Percentiles rank a stretch among this genome's conserved stretches.
phyloP scores from a whole-genome alignment of 2,113 vertebrate genomes.

The Brachirus orientalis region DNA sequence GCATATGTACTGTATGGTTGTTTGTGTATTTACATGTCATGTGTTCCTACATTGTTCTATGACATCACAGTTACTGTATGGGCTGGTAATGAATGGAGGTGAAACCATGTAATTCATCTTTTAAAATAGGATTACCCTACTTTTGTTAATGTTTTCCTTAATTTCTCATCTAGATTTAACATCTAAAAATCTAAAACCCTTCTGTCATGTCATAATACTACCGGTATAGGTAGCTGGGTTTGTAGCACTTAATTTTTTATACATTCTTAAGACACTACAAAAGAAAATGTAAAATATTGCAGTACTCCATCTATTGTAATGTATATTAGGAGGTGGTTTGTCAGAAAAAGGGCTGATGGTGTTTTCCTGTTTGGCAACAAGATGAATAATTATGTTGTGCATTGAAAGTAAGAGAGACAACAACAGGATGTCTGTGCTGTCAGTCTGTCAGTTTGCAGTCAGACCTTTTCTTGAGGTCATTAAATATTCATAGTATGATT shows the following conservation, averaged over 20 bases:
- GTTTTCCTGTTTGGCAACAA: neutral
- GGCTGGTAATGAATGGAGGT: too few relatives aligned
- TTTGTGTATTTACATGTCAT: conserved; percentile 20
- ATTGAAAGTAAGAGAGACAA: conserved; percentile 5
- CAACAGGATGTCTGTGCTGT: conserved; percentile 37
- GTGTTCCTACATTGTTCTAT: conserved; percentile 9
- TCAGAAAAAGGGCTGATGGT: neutral
- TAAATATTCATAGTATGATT: conserved; percentile 44
- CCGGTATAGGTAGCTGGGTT: neutral
- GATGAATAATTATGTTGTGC: neutral
- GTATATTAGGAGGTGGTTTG: neutral
- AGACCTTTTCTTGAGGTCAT: conserved; percentile 28
- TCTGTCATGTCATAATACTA: too few relatives aligned
- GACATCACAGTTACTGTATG: neutral
- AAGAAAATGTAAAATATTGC: neutral
- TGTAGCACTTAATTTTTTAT: neutral
- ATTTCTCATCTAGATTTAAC: neutral
- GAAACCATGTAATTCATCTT: neutral
- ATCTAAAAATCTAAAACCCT: too few relatives aligned
- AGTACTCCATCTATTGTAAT: neutral
- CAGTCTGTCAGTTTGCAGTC: neutral
- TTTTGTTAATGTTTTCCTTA: neutral
- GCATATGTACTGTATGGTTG: conserved; percentile 12
- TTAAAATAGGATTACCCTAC: neutral
- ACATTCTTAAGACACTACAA: neutral